Conservation (phyloP, 2,113 vertebrate genomes). For the Laticauda colubrina region DNA sequence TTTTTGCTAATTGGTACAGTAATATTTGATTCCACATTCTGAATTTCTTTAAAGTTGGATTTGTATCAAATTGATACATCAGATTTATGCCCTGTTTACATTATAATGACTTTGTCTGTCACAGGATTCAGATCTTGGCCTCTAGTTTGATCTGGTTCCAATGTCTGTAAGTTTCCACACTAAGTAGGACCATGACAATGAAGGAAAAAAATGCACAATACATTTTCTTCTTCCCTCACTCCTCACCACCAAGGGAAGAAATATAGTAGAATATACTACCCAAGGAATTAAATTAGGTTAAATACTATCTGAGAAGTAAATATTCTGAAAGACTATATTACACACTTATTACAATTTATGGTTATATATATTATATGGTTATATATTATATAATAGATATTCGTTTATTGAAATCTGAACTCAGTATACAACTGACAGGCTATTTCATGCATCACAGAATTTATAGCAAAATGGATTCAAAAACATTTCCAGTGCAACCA, state of each 20-base stretch:
- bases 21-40: background rate
- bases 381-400: constrained; percentile 58
- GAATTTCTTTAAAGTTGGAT: background rate
- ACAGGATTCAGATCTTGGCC: background rate
- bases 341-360: constrained; percentile 55
- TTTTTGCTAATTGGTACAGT: background rate
- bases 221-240: background rate
- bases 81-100: background rate
- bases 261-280: constrained; percentile 5
- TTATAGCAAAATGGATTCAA: constrained; percentile 66
- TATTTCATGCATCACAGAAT: constrained; percentile 77
- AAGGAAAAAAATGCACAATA: background rate
- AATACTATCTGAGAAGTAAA: constrained; percentile 58
- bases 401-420: constrained; percentile 69
- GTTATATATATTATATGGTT: constrained; percentile 1
- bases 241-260: background rate
- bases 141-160: background rate
- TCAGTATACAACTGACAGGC: constrained; percentile 69
- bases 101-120: background rate
- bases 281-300: constrained; percentile 26
- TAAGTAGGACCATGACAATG: background rate
- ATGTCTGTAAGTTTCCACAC: background rate
- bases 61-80: background rate
- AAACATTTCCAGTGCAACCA: constrained; percentile 54
- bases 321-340: constrained; percentile 55